phyloP scores from a whole-genome alignment of 1,140 invertebrate genomes.

The Episyrphus balteatus region DNA sequence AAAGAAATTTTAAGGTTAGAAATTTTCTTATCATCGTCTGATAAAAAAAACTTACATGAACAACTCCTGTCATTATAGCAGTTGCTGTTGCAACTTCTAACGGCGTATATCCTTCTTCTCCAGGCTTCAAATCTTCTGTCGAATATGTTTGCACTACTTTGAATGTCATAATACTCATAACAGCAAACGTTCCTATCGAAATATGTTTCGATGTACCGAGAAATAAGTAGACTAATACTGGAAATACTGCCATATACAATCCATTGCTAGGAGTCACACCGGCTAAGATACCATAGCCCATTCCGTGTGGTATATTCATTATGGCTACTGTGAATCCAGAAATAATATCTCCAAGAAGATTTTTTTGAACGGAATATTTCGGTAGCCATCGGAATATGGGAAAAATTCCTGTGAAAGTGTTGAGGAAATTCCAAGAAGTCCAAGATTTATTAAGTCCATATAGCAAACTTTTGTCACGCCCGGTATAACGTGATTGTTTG shows the following conservation, averaged over 20 bases:
- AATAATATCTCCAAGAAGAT: conserved; percentile 56
- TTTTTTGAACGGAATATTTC: conserved; percentile 52
- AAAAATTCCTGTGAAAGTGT: conserved; percentile 35
- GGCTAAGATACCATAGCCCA: conserved; percentile 73
- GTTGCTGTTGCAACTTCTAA: conserved; percentile 26
- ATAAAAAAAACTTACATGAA: conserved; percentile 1
- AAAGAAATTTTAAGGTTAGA: conserved; percentile 3
- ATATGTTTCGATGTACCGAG: conserved; percentile 86
- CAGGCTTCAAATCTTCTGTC: conserved; percentile 5
- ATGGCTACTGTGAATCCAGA: conserved; percentile 80
- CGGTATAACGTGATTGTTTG: conserved; percentile 28
- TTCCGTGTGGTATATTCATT: conserved; percentile 88
- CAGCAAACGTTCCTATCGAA: conserved; percentile 87
- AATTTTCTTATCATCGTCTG: no score
- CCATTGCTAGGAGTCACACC: conserved; percentile 80
- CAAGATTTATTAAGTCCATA: conserved; percentile 21
- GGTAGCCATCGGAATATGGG: conserved; percentile 60
- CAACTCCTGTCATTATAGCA: conserved; percentile 12
- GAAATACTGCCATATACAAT: conserved; percentile 91
- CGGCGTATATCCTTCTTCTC: conserved; percentile 9
- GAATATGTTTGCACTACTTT: conserved; percentile 46
- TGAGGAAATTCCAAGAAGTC: conserved; percentile 22
- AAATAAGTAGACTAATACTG: conserved; percentile 77
- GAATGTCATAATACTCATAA: conserved; percentile 81
- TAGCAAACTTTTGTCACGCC: conserved; percentile 32